A percentile compares a stretch with the other conserved stretches of the same genome.
Conservation (phyloP, 2,113 vertebrate genomes). For the Dinomys branickii region DNA sequence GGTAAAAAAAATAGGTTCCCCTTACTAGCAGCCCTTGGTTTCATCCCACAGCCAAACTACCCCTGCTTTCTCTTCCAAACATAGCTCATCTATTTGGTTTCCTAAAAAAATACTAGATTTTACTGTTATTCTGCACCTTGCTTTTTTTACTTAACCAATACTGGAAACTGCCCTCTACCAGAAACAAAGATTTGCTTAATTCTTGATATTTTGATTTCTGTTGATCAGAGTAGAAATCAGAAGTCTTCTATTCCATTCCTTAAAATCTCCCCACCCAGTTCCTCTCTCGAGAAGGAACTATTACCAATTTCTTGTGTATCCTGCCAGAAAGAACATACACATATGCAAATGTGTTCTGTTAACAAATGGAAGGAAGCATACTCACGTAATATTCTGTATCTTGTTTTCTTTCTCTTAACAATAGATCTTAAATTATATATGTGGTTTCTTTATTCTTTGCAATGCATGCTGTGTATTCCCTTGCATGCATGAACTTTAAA, state of each 20-base stretch:
- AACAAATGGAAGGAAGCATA: background rate
- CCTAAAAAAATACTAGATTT: background rate
- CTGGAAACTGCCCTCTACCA: background rate
- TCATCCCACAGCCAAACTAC: background rate
- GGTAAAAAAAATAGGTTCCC: background rate
- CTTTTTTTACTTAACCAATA: background rate
- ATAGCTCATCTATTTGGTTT: background rate
- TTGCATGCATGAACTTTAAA: accelerated
- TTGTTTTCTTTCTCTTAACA: background rate
- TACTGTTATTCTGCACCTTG: background rate
- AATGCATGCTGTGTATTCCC: no score
- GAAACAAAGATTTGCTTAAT: background rate
- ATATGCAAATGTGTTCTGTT: background rate
- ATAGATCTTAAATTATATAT: background rate
- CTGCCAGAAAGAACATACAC: slow-evolving; percentile 4
- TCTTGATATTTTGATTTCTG: background rate
- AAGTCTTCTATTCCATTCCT: background rate
- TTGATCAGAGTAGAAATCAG: background rate
- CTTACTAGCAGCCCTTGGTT: background rate
- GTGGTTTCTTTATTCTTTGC: background rate
- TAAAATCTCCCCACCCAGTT: background rate
- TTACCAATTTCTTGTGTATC: background rate
- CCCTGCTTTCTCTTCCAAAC: background rate
- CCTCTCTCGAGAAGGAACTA: background rate
- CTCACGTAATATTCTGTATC: background rate